Conservation (phyloP, 2,113 vertebrate genomes). For the Cinclus mexicanus region DNA sequence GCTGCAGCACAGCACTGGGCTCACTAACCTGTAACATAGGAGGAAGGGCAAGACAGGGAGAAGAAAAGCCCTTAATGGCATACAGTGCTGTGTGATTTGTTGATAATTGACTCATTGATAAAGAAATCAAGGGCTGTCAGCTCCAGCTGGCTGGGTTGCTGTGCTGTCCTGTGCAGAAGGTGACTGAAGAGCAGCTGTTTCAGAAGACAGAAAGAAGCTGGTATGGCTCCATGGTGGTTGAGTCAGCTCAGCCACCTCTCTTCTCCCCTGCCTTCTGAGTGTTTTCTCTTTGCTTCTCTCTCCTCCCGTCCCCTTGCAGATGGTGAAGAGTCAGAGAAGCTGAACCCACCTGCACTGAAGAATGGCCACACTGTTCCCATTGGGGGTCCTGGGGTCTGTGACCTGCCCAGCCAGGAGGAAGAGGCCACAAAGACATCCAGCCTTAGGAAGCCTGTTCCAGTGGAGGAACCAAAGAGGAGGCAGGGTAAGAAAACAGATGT, state of each 20-base stretch:
- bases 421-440: slow-evolving; percentile 76
- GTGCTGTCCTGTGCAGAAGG: background rate
- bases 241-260: background rate
- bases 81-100: background rate
- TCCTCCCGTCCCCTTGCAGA: slow-evolving; percentile 51
- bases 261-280: background rate
- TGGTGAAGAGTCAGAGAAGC: slow-evolving; percentile 78
- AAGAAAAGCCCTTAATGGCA: background rate
- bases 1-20: background rate
- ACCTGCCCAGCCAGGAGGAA: slow-evolving; percentile 67
- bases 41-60: background rate
- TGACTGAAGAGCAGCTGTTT: background rate
- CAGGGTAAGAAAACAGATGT: slow-evolving; percentile 59
- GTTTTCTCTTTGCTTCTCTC: background rate
- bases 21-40: too few species aligned
- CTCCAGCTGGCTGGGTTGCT: background rate
- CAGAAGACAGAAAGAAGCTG: background rate
- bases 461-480: slow-evolving; percentile 78
- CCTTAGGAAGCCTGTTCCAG: slow-evolving; percentile 76
- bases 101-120: background rate
- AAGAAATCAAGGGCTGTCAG: background rate
- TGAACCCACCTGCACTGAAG: slow-evolving; percentile 80
- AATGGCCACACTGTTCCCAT: slow-evolving; percentile 91
- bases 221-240: background rate
- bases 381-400: slow-evolving; percentile 6